A percentile compares a stretch with the other conserved stretches of the same genome.
These are phyloP conservation scores for Corydoras maculifer DNA, from an alignment of 2,113 vertebrate genomes.

Conservation along the genomic window DNA sequence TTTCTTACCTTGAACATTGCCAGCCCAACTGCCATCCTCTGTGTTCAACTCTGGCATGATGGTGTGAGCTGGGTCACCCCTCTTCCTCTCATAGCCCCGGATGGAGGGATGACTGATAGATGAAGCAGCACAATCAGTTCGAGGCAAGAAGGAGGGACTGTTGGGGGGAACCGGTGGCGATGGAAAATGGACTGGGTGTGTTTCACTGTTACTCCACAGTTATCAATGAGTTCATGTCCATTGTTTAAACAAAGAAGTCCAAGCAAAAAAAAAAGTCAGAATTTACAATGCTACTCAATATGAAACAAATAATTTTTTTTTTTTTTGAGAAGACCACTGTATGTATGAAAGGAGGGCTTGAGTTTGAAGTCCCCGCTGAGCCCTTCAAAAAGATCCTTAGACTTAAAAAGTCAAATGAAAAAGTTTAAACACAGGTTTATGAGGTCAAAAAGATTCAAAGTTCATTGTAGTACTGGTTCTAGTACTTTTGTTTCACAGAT, in stretches of 20 bases:
- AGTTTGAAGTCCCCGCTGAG: conserved; percentile 11
- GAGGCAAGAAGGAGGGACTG: conserved; percentile 37
- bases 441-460: no score
- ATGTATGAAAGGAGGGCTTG: conserved; percentile 5
- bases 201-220: conserved; percentile 33
- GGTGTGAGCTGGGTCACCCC: conserved; percentile 64
- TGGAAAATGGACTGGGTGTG: conserved; percentile 9
- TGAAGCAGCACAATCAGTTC: conserved; percentile 47
- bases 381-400: not conserved
- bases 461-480: no score
- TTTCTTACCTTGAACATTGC: conserved; percentile 73
- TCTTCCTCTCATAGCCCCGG: conserved; percentile 76
- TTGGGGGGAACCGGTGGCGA: conserved; percentile 22
- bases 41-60: conserved; percentile 76
- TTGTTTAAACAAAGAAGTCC: conserved; percentile 18
- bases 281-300: conserved; percentile 15
- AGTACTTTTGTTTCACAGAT: no score
- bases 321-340: not conserved
- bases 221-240: not conserved
- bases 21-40: conserved; percentile 69
- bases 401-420: not conserved
- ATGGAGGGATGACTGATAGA: conserved; percentile 59
- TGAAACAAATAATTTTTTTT: not conserved
- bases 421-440: not conserved
- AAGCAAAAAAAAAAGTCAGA: not conserved